Conservation (phyloP, 2,888 invertebrate species). For the Pseudeuparius sepicola region DNA sequence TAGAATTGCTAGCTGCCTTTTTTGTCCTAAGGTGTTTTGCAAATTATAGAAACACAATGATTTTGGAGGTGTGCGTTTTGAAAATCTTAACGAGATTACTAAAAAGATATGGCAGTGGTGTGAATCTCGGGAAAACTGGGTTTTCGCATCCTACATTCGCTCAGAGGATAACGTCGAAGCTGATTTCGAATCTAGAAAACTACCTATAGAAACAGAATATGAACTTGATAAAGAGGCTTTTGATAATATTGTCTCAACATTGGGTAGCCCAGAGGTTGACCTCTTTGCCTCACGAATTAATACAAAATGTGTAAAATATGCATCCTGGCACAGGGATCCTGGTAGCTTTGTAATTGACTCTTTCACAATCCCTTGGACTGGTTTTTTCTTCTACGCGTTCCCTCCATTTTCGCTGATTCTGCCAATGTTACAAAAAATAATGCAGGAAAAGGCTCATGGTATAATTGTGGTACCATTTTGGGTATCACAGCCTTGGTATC, state of each 20-base stretch:
- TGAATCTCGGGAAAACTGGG: slow-evolving; percentile 12
- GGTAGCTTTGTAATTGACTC: slow-evolving; percentile 24
- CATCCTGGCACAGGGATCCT: slow-evolving; percentile 17
- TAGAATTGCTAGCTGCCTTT: slow-evolving; percentile 12
- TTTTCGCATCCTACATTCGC: slow-evolving; percentile 14
- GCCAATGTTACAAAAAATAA: slow-evolving; percentile 26
- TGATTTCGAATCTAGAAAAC: slow-evolving; percentile 10
- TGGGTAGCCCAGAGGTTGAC: slow-evolving; percentile 23
- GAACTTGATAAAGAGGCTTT: slow-evolving; percentile 10
- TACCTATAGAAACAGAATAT: slow-evolving; percentile 11
- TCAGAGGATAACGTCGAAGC: slow-evolving; percentile 14
- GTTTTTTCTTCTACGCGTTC: slow-evolving; percentile 17
- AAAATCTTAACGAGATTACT: slow-evolving; percentile 3
- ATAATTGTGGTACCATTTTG: slow-evolving; percentile 16
- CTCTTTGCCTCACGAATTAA: slow-evolving; percentile 25
- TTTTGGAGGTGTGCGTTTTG: slow-evolving; percentile 8
- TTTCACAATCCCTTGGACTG: slow-evolving; percentile 23
- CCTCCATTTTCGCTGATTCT: slow-evolving; percentile 22
- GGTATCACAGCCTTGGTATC: slow-evolving; percentile 15
- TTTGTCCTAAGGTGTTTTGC: slow-evolving; percentile 11
- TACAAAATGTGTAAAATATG: slow-evolving; percentile 8
- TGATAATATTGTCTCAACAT: slow-evolving; percentile 15
- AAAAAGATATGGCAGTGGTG: slow-evolving; percentile 14
- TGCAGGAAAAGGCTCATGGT: slow-evolving; percentile 12
- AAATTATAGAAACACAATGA: slow-evolving; percentile 7